Evolutionary conservation across 2,888 invertebrate species (phyloP).

Genomic region (Thymelicus sylvestris): DNA sequence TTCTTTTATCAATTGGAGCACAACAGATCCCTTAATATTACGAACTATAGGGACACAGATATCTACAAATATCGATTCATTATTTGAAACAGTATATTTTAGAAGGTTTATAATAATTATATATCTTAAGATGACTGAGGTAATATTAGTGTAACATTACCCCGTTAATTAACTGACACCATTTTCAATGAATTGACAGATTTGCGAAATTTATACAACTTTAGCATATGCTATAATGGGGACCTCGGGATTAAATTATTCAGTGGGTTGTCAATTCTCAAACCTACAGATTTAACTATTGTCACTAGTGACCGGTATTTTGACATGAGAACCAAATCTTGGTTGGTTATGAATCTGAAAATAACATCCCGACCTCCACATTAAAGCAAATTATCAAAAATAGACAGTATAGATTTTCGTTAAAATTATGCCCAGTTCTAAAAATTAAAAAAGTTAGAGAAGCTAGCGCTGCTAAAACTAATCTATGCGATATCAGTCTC

Average conservation of each 20-base stretch:
- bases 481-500: slow-evolving; percentile 85
- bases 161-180: slow-evolving; percentile 73
- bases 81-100: slow-evolving; percentile 68
- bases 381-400: slow-evolving; percentile 72
- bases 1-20: slow-evolving; percentile 77
- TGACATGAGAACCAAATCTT: background rate
- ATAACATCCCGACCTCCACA: slow-evolving; percentile 56
- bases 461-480: slow-evolving; percentile 85
- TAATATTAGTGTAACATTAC: slow-evolving; percentile 62
- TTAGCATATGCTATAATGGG: slow-evolving; percentile 65
- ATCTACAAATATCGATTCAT: slow-evolving; percentile 71
- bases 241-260: slow-evolving; percentile 48
- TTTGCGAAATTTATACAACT: slow-evolving; percentile 60
- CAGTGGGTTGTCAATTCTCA: background rate
- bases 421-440: slow-evolving; percentile 69
- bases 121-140: slow-evolving; percentile 68
- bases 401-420: slow-evolving; percentile 60
- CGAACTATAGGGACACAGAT: slow-evolving; percentile 72
- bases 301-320: background rate
- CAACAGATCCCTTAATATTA: slow-evolving; percentile 73
- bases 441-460: slow-evolving; percentile 76
- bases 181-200: slow-evolving; percentile 81
- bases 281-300: background rate
- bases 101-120: slow-evolving; percentile 60
- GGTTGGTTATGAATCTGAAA: background rate